Base-by-base conservation (phyloP, 1,140 invertebrate species). In the Caenorhabditis remanei region DNA sequence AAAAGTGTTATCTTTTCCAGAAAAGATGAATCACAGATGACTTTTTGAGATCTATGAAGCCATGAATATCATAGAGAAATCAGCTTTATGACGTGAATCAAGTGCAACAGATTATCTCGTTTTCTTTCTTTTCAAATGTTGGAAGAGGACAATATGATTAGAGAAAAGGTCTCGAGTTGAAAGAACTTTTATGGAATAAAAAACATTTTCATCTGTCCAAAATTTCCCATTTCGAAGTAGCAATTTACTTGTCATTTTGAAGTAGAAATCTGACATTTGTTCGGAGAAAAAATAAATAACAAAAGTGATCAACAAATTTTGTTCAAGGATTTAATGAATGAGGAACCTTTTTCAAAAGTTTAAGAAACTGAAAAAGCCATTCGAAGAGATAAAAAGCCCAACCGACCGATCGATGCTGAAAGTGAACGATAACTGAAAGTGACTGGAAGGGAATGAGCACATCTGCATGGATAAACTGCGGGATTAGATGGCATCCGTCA, bases 401-500 rank as follows among this genome's bases (percentile, higher is more conserved):
- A 32, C 32, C 32, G 32, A 2, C n/a, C 56, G 24, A 71, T 43
- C 65, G 65, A 71, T 71, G 40, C 40, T 8, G 6, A 71, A 43
- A 24, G 13, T 16, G 41, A 71, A 71, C 46, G 71, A 79, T 24
- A 79, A 79, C 9, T 50, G 71, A 50, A 13, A 50, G 16, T 16
- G 21, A 24, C 46, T n/a, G 19, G 19, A 53, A 79, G 46, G 9
- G 16, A 13, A 50, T 50, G 71, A 24, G 71, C 19, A 50, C 46
- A 46, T 65, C 24, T 65, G 61, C 7, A 24, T 46, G 71, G 46
- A 79, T 79, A 79, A 79, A 50, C 71, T 13, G 46, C 9, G 7
- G 46, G 71, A 79, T 79, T 79, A 79, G 46, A 48, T 50, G 71
- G 46, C 71, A 79, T 79, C 21, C 46, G 21, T 8, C 71, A 50